Percentiles rank a stretch among this genome's conserved stretches.
Evolutionary conservation across 2,888 invertebrate genomes (phyloP).

Genomic region (Bellardia pandia): DNA sequence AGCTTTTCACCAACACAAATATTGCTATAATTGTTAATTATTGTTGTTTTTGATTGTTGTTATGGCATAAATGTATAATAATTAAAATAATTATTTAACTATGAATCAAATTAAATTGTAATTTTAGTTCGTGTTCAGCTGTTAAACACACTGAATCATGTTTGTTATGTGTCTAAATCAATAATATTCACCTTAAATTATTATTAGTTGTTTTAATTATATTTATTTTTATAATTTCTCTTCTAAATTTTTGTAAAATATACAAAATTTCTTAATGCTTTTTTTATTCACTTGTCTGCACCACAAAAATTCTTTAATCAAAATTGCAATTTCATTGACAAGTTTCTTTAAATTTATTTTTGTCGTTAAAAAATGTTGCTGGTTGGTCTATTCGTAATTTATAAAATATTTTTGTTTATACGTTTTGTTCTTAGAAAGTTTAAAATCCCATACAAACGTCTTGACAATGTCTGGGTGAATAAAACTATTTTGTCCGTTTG

Average conservation of each 20-base stretch:
- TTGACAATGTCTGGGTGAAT: conserved; percentile 69
- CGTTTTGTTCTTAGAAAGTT: neutral
- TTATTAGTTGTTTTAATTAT: conserved; percentile 23
- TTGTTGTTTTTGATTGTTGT: neutral
- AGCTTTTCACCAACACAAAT: neutral
- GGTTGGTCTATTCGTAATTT: conserved; percentile 10
- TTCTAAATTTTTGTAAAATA: neutral
- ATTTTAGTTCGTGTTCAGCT: neutral
- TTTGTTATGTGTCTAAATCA: neutral
- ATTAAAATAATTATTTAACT: neutral
- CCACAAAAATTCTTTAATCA: conserved; percentile 17
- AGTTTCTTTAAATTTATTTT: conserved; percentile 11
- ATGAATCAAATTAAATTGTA: neutral
- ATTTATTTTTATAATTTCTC: neutral
- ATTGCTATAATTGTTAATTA: neutral
- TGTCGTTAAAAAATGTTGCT: conserved; percentile 14
- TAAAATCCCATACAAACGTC: conserved; percentile 49
- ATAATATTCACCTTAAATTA: conserved; percentile 57
- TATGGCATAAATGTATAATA: neutral
- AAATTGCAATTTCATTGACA: conserved; percentile 44
- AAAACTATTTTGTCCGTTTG: conserved; percentile 55
- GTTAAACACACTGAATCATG: neutral
- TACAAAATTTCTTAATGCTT: conserved; percentile 21
- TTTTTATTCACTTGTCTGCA: conserved; percentile 5
- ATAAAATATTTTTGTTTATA: conserved; percentile 14